Evolutionary conservation across 2,113 vertebrate genomes (phyloP).

Genomic region (Malurus elegans): DNA sequence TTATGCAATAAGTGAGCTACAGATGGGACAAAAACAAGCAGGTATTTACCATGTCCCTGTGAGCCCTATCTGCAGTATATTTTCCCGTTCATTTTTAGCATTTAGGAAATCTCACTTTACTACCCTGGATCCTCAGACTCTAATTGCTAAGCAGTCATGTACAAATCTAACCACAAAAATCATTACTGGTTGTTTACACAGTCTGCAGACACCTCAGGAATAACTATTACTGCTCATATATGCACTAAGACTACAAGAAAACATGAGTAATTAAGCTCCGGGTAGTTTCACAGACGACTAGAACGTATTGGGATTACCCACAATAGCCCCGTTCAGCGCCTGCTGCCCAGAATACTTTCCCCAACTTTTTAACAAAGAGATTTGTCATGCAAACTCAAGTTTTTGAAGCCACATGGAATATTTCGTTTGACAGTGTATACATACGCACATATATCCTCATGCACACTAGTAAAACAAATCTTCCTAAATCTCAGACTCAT

Average conservation of each 20-base stretch:
- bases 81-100: background rate
- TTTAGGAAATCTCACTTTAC: background rate
- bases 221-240: background rate
- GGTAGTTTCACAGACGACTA: background rate
- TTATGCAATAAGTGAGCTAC: background rate
- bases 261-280: background rate
- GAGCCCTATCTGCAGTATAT: background rate
- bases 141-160: background rate
- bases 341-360: background rate
- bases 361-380: background rate
- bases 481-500: background rate
- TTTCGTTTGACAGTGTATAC: background rate
- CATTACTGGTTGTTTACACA: conserved; percentile 6
- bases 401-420: background rate
- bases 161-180: background rate
- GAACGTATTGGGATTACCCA: background rate
- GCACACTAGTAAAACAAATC: background rate
- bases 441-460: background rate
- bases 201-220: background rate
- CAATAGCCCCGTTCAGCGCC: rapidly evolving
- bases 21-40: background rate
- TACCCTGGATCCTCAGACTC: background rate
- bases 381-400: background rate
- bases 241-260: background rate
- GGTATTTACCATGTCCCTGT: background rate